Conservation (phyloP, 1,140 invertebrate species). For the Trichonephila inaurata region DNA sequence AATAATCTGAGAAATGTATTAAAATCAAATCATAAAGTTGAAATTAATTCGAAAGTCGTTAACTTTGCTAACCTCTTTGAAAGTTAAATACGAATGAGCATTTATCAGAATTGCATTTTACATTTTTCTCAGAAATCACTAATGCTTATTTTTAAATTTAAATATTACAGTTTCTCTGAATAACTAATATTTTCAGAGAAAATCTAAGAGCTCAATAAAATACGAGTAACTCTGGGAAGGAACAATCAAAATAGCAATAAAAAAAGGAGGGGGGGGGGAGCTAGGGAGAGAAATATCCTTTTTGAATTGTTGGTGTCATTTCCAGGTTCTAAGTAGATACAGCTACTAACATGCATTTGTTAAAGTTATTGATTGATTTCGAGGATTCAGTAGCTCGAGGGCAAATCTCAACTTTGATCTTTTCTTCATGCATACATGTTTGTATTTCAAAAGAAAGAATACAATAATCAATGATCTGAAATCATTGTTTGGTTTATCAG, state of each 20-base stretch:
- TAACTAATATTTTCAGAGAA: background rate
- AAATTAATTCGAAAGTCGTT: background rate
- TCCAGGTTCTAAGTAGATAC: slow-evolving; percentile 28
- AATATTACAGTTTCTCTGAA: background rate
- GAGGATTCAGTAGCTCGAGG: slow-evolving; percentile 22
- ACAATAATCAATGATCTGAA: slow-evolving; percentile 64
- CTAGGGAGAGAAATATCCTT: background rate
- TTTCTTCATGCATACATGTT: slow-evolving; percentile 44
- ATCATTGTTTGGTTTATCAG: slow-evolving; percentile 49
- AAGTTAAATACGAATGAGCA: background rate
- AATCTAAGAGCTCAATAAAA: slow-evolving; percentile 33
- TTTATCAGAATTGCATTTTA: background rate
- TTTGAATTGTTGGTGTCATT: slow-evolving; percentile 53
- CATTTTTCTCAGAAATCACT: background rate
- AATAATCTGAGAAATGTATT: background rate
- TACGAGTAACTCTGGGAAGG: background rate
- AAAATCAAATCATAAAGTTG: background rate
- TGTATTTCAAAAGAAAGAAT: slow-evolving; percentile 58
- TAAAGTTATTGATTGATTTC: slow-evolving; percentile 54
- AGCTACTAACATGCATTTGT: slow-evolving; percentile 32
- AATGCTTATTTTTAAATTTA: slow-evolving; percentile 6
- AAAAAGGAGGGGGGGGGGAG: background rate
- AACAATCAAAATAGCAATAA: slow-evolving; percentile 46
- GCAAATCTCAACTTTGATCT: slow-evolving; percentile 67
- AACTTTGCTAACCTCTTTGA: background rate